These are phyloP conservation scores for Bagarius yarrelli DNA, from an alignment of 2,113 vertebrate species.

Conservation along the genomic window DNA sequence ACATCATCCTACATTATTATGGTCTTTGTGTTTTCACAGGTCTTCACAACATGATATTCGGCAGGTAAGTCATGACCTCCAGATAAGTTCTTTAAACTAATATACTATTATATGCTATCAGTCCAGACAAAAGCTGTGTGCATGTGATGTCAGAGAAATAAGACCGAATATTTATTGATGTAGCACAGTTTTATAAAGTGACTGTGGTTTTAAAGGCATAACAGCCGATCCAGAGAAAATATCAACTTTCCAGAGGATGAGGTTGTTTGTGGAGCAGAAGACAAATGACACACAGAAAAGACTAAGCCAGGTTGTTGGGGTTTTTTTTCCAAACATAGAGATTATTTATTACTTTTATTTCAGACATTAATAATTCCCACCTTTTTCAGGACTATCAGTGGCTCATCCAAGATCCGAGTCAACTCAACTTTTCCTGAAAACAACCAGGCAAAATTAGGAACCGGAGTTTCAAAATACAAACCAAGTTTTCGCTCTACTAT, in stretches of 20 bases:
- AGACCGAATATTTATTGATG: not conserved
- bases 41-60: constrained; percentile 79
- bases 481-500: not conserved
- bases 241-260: constrained; percentile 80
- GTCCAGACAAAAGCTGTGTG: not conserved
- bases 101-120: not conserved
- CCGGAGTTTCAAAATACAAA: not conserved
- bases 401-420: constrained; percentile 57
- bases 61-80: constrained; percentile 69
- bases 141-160: not conserved
- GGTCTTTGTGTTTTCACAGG: constrained; percentile 57
- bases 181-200: not conserved
- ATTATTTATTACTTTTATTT: constrained; percentile 9
- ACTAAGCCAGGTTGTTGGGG: constrained; percentile 53
- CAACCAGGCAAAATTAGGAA: constrained; percentile 4
- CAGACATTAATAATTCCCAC: not conserved
- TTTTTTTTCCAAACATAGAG: not conserved
- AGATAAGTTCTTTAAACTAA: not conserved
- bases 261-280: constrained; percentile 49
- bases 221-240: constrained; percentile 75
- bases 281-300: constrained; percentile 53
- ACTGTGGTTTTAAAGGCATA: constrained; percentile 60
- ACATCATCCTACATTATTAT: constrained; percentile 9
- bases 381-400: constrained; percentile 58
- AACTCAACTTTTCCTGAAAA: constrained; percentile 51